phyloP scores from a whole-genome alignment of 2,113 vertebrate species.

The Forbesichthys agassizii region DNA sequence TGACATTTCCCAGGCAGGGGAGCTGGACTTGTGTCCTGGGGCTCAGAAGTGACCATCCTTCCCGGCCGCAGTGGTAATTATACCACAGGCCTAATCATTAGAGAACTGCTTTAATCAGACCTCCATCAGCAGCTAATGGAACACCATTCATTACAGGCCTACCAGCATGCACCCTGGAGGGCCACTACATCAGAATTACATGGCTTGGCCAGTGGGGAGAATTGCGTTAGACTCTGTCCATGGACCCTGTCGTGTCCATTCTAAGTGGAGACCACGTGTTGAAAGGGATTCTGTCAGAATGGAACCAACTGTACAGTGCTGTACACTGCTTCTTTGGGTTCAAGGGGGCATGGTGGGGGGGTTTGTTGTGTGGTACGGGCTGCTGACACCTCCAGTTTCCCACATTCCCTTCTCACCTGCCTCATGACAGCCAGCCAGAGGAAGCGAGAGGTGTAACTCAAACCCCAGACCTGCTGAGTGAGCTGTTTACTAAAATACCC shows the following conservation, averaged over 20 bases:
- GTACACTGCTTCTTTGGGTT: background rate
- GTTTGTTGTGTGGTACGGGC: constrained; percentile 1
- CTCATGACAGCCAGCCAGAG: constrained; percentile 50
- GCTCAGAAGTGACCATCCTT: constrained; percentile 42
- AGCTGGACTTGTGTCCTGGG: constrained; percentile 50
- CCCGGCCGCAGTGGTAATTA: constrained; percentile 56
- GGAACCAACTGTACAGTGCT: background rate
- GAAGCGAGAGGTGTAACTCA: constrained; percentile 59
- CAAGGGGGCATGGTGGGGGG: constrained; percentile 12
- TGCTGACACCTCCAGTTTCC: constrained; percentile 63
- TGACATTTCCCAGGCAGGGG: constrained; percentile 59
- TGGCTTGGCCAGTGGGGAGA: constrained; percentile 21
- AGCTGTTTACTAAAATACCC: constrained; percentile 54
- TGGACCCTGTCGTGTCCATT: background rate
- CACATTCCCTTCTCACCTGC: constrained; percentile 68
- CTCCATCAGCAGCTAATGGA: constrained; percentile 65
- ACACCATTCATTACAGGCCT: constrained; percentile 56
- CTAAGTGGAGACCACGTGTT: constrained; percentile 5
- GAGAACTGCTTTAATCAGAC: constrained; percentile 67
- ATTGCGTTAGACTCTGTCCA: constrained; percentile 17
- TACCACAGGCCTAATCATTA: constrained; percentile 61
- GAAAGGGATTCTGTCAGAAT: background rate
- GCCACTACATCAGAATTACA: constrained; percentile 45
- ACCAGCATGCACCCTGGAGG: constrained; percentile 33
- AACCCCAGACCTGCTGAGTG: constrained; percentile 69